Percentiles rank a stretch among this genome's conserved stretches.
Conservation (phyloP, 1,140 invertebrate species). For the Lethrus apterus region DNA sequence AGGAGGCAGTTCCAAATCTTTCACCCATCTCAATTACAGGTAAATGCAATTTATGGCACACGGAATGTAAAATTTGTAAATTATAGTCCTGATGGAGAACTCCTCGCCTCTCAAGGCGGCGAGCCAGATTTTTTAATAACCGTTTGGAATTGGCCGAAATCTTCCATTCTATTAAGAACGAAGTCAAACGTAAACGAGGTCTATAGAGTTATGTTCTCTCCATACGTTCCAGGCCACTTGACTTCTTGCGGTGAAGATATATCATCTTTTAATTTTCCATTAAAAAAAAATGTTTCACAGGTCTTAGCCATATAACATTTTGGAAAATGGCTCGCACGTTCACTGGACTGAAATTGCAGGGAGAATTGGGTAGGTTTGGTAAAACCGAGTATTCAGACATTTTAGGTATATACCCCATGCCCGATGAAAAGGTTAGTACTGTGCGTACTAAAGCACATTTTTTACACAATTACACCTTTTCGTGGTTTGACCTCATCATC, state of each 20-base stretch:
- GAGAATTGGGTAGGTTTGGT: conserved; percentile 77
- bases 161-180: conserved; percentile 62
- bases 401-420: conserved; percentile 71
- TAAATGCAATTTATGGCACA: conserved; percentile 33
- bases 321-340: conserved; percentile 90
- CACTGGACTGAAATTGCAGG: conserved; percentile 82
- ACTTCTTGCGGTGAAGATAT: conserved; percentile 57
- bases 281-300: conserved; percentile 32
- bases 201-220: conserved; percentile 71
- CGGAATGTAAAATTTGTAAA: not conserved
- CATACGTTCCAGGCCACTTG: conserved; percentile 65
- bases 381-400: conserved; percentile 87
- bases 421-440: conserved; percentile 72
- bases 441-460: too few relatives aligned
- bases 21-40: conserved; percentile 70
- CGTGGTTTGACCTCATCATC: too few relatives aligned
- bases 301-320: conserved; percentile 75
- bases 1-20: conserved; percentile 61
- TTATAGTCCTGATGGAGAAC: conserved; percentile 63
- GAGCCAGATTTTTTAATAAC: conserved; percentile 81
- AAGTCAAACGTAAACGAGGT: conserved; percentile 77
- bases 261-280: not conserved
- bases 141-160: conserved; percentile 76
- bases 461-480: too few relatives aligned
- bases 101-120: conserved; percentile 75